Percentiles rank a stretch among this genome's conserved stretches.
Conservation (phyloP, 2,113 vertebrate genomes). For the Variabilichromis moorii region DNA sequence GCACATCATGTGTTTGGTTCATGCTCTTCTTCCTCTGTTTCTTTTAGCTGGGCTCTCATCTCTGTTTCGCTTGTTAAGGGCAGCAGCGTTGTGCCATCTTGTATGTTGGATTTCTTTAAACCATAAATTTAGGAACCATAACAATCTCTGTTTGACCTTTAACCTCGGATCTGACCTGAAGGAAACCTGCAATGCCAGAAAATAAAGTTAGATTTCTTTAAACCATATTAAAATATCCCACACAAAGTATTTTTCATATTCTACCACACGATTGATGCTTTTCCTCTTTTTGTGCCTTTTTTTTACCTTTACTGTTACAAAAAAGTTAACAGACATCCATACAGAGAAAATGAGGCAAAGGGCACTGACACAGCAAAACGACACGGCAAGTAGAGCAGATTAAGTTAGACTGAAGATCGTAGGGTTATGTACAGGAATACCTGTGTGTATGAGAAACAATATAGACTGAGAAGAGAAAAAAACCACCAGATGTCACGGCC, state of each 20-base stretch:
- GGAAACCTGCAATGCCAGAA: accelerated
- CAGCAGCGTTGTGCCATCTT: neutral
- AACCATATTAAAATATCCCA: neutral
- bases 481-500: accelerated
- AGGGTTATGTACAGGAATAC: neutral
- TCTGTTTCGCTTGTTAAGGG: accelerated
- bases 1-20: accelerated
- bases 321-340: neutral
- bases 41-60: neutral
- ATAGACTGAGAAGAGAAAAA: neutral
- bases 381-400: neutral
- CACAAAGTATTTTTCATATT: neutral
- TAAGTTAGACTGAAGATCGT: accelerated
- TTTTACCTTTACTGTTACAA: neutral
- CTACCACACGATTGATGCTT: accelerated
- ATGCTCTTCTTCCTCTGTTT: neutral
- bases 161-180: accelerated
- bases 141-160: neutral
- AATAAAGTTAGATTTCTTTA: neutral
- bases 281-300: neutral
- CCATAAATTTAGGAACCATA: neutral
- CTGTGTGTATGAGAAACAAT: neutral
- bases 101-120: neutral
- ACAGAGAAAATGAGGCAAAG: accelerated
- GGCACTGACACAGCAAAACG: accelerated